Conservation (phyloP, 2,113 vertebrate species). For the Daboia siamensis region DNA sequence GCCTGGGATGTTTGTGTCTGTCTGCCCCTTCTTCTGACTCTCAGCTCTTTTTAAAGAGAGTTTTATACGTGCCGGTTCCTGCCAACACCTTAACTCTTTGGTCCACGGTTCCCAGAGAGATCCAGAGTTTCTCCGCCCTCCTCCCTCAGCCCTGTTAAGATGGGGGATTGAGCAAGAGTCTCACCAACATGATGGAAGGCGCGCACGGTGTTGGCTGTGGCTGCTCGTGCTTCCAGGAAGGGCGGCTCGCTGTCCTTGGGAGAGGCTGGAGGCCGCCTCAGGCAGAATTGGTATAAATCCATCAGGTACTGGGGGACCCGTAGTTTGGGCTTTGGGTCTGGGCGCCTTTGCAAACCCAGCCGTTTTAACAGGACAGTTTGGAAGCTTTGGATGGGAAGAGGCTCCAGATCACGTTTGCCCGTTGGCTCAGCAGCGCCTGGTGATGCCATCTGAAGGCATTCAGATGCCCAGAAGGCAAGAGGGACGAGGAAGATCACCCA, state of each 20-base stretch:
- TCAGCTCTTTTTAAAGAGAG: not conserved
- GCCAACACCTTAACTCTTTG: not conserved
- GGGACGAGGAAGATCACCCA: conserved; percentile 79
- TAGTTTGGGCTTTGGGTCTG: conserved; percentile 66
- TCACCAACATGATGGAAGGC: conserved; percentile 15
- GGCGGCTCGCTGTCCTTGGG: conserved; percentile 60
- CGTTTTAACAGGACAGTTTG: conserved; percentile 57
- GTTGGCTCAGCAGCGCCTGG: not conserved
- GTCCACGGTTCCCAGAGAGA: too few species aligned
- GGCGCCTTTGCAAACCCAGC: conserved; percentile 68
- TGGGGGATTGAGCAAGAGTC: not conserved
- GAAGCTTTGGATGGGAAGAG: conserved; percentile 66
- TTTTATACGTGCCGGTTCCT: too few species aligned
- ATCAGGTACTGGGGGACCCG: conserved; percentile 73
- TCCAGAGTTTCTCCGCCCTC: not conserved
- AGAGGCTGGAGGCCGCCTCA: conserved; percentile 72
- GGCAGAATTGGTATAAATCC: conserved; percentile 77
- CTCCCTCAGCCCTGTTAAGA: not conserved
- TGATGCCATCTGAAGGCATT: conserved; percentile 51
- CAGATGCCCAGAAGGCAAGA: conserved; percentile 72
- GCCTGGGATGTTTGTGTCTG: not conserved
- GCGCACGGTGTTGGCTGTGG: conserved; percentile 15
- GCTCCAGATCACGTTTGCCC: conserved; percentile 39
- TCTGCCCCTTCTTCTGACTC: not conserved
- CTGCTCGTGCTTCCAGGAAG: not conserved